phyloP scores from a whole-genome alignment of 2,113 vertebrate genomes.

The Ceuthmochares aereus region DNA sequence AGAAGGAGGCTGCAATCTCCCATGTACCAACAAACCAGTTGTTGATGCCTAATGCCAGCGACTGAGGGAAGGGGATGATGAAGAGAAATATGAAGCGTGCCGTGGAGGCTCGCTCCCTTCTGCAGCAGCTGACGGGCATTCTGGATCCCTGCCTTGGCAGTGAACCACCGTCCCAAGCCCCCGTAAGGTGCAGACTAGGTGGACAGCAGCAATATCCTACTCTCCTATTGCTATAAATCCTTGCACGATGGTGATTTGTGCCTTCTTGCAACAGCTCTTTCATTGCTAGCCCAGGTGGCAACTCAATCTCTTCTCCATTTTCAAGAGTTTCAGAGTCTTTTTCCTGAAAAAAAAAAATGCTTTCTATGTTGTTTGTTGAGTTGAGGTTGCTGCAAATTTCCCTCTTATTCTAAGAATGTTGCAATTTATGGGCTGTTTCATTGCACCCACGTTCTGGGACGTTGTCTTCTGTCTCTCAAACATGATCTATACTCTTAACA shows the following conservation, averaged over 20 bases:
- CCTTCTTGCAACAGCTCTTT: neutral
- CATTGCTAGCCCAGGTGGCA: neutral
- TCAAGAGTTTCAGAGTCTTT: neutral
- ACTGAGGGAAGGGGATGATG: neutral
- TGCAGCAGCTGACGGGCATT: neutral
- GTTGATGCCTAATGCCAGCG: neutral
- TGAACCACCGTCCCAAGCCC: rapidly evolving
- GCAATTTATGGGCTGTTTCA: neutral
- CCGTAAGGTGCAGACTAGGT: neutral
- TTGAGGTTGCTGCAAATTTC: neutral
- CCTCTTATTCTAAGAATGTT: neutral
- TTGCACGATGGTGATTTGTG: neutral
- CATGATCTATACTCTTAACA: neutral
- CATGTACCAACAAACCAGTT: neutral
- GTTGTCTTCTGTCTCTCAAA: neutral
- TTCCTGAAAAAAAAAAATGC: neutral
- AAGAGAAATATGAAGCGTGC: neutral
- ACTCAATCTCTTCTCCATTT: neutral
- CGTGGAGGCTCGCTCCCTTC: neutral
- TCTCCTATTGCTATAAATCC: neutral
- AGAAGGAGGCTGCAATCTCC: conserved; percentile 31
- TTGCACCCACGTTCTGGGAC: neutral
- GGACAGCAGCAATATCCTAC: neutral
- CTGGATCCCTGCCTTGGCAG: rapidly evolving
- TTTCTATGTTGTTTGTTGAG: neutral